Evolutionary conservation across 1,140 invertebrate species (phyloP), one percentile per base, ranked within the genome.

Genomic region (Pseudomyrmex dendroicus): DNA sequence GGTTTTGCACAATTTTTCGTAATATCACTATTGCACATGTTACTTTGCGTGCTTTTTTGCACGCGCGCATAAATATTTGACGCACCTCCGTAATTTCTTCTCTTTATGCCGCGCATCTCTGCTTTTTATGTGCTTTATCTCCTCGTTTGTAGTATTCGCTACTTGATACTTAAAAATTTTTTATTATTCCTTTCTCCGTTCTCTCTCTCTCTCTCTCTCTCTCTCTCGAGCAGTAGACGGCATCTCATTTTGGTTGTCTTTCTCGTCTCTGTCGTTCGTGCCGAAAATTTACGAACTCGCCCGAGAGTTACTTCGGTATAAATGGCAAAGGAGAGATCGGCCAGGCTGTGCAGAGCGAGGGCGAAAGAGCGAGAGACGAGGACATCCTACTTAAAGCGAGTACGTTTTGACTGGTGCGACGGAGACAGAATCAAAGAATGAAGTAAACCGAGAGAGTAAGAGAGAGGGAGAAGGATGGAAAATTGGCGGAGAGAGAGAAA

Each of bases 281-380:
- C 84, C 90, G 90, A 89, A 84, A 78, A 87, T 89, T 89, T 84
- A 88, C 90, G 89, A 87, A 89, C 72, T 20, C 62, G 17, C 22
- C 89, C 89, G 87, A 90, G 68, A 73, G 35, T 12, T 73, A 54
- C 72, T 64, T 68, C 82, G 74, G 70, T 62, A 73, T 72, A 76
- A 80, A 64, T 66, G 78, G n/a, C 68, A 56, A 54, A 84, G 63
- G 74, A 85, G 17, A 22, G 70, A 72, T 85, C 22, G n/a, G 20
- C n/a, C 7, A 25, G 1, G 54, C 56, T 54, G 62, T 62, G 62
- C 64, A 67, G 62, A 61, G 56, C 12, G 25, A 35, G 54, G 64
- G 61, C 13, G 78, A 52, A 67, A 73, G 64, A 35, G 61, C 59
- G 68, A 78, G 44, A 54, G 88, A 90, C 57, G 35, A 52, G 20